Evolutionary conservation across 2,113 vertebrate species (phyloP).

Genomic region (Poicephalus meyeri): DNA sequence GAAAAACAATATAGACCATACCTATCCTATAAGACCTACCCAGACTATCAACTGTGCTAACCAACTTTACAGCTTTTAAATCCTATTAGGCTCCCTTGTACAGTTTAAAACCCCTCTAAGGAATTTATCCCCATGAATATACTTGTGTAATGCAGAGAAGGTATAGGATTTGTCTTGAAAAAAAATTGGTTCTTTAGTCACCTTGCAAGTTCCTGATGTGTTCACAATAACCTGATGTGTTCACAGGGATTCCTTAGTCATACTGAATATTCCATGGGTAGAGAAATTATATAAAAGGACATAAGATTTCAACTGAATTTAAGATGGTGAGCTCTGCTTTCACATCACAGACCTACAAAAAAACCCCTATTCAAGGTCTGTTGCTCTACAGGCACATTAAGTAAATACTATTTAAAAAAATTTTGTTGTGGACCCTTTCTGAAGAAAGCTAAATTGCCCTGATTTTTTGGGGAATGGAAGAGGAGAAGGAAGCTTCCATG

Average conservation of each 20-base stretch:
- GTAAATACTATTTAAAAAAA: background rate
- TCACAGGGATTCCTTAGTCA: background rate
- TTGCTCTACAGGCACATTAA: background rate
- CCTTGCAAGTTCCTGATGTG: background rate
- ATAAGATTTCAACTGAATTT: background rate
- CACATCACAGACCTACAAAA: background rate
- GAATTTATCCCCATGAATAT: background rate
- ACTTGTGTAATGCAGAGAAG: accelerated
- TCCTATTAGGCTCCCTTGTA: background rate
- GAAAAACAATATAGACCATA: background rate
- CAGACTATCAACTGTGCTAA: background rate
- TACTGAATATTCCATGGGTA: background rate
- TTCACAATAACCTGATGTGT: background rate
- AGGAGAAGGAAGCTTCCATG: background rate
- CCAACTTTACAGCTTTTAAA: constrained; percentile 14
- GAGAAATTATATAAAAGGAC: background rate
- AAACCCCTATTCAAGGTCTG: background rate
- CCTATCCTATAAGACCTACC: background rate
- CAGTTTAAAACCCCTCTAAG: background rate
- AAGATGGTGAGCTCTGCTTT: background rate
- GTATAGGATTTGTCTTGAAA: background rate
- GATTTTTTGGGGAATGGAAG: background rate
- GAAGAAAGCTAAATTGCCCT: background rate
- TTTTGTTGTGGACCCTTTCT: background rate
- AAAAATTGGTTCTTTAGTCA: background rate